phyloP scores from a whole-genome alignment of 2,888 invertebrate species.

The Lasioglossum zephyrum region DNA sequence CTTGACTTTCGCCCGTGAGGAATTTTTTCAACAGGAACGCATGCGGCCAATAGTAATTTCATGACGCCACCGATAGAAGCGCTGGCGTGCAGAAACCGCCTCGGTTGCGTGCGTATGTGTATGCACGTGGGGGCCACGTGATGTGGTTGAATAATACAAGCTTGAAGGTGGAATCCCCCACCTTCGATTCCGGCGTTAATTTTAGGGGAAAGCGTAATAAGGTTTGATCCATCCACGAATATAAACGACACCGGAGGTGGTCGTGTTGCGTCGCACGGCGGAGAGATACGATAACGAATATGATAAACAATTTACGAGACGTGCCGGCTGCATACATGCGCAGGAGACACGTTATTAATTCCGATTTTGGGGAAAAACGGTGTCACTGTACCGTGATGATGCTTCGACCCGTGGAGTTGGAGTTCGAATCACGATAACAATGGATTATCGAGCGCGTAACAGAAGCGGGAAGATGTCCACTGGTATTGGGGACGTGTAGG shows the following conservation, averaged over 20 bases:
- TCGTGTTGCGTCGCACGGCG: background rate
- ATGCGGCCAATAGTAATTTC: constrained; percentile 75
- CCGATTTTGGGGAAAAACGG: constrained; percentile 83
- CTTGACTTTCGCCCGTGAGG: constrained; percentile 84
- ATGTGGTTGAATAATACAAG: background rate
- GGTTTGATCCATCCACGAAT: constrained; percentile 55
- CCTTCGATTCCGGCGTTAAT: constrained; percentile 64
- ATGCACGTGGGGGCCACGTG: constrained; percentile 24
- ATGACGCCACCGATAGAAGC: constrained; percentile 76
- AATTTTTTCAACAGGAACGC: constrained; percentile 84
- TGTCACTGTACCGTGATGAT: constrained; percentile 79
- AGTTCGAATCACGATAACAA: constrained; percentile 14
- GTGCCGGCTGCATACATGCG: background rate
- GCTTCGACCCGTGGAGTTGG: constrained; percentile 26
- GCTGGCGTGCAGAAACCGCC: constrained; percentile 68
- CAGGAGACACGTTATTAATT: constrained; percentile 60
- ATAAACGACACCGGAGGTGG: background rate
- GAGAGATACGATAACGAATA: background rate
- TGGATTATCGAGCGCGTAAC: constrained; percentile 21
- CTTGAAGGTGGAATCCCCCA: constrained; percentile 45
- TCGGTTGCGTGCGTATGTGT: constrained; percentile 16
- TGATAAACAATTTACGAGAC: background rate
- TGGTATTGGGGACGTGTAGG: constrained; percentile 11
- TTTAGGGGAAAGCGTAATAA: constrained; percentile 82
- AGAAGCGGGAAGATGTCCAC: background rate